Conservation (phyloP, 2,113 vertebrate genomes). For the Suncus etruscus region DNA sequence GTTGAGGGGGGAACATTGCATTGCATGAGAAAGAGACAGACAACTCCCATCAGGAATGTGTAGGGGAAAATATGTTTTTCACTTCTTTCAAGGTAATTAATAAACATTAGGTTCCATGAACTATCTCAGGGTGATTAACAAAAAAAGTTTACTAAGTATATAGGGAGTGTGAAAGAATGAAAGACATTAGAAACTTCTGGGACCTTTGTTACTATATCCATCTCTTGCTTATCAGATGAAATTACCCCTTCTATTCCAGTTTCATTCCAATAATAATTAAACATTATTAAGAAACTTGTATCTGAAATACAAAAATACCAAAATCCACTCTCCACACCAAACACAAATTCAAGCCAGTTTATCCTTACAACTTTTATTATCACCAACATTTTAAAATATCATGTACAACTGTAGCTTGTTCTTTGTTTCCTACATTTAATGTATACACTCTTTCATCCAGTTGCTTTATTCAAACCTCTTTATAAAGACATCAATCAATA, state of each 20-base stretch:
- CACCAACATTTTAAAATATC: background rate
- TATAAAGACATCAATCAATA: background rate
- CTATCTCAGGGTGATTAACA: background rate
- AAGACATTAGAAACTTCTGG: background rate
- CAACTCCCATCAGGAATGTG: too few relatives aligned
- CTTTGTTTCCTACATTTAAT: background rate
- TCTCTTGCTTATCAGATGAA: background rate
- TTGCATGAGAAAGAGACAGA: too few relatives aligned
- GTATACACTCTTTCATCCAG: background rate
- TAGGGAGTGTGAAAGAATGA: background rate
- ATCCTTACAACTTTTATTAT: background rate
- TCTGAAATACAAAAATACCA: constrained; percentile 26
- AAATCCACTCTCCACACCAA: background rate
- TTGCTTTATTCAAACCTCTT: background rate
- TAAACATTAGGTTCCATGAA: background rate
- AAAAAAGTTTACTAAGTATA: background rate
- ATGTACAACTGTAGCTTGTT: background rate
- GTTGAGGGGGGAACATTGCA: too few relatives aligned
- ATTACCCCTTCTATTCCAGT: background rate
- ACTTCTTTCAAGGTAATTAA: too few relatives aligned
- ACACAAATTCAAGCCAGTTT: background rate
- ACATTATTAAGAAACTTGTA: background rate
- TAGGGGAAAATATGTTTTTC: too few relatives aligned
- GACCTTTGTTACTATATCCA: background rate
- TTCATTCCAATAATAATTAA: background rate